Base-by-base conservation (phyloP, 2,797 vertebrate genomes). In the Tragopan temminckii region DNA sequence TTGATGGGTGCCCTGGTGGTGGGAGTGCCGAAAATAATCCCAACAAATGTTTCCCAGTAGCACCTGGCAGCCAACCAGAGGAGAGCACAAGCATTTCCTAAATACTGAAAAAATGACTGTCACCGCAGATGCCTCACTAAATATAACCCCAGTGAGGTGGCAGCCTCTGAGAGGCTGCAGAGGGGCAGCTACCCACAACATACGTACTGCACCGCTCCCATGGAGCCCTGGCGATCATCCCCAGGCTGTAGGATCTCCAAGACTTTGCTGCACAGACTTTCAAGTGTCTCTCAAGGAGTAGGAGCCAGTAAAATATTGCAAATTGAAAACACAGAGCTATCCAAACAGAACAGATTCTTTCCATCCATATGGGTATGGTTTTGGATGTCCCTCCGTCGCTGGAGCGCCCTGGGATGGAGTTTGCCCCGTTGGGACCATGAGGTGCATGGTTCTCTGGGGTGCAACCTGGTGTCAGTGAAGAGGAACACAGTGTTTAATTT, bases 51-150 rank as follows among this genome's bases (percentile, higher is more conserved):
- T 97, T 97, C 96, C 94, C 89, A 91, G 96, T 97, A 96, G 95
- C 97, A 97, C 95, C 96, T 97, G 97, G 96, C 97, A 97, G 88
- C 90, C 93, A 95, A 97, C 97, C 97, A 98, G 95, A 97, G 97
- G 95, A 95, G 96, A 95, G 96, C 79, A 82, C 91, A 61, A 97
- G 75, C 96, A 96, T 97, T 97, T 98, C 97, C 96, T 97, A 97
- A 97, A 97, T 96, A 89, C 95, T 96, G 91, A 92, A 96, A 96
- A 96, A 97, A 95, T 96, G 62, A 94, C 95, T 97, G 93, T 95
- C 96, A 93, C 91, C 40, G 76, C 97, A 97, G 95, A 96, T 96
- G 94, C 97, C 94, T 92, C 2, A 1, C 97, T 97, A 97, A 97
- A 97, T 97, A 96, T 97, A 97, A 76, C 86, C 78, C 55, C 1